Base-by-base conservation (phyloP, 2,113 vertebrate genomes). In the Brachirus orientalis region DNA sequence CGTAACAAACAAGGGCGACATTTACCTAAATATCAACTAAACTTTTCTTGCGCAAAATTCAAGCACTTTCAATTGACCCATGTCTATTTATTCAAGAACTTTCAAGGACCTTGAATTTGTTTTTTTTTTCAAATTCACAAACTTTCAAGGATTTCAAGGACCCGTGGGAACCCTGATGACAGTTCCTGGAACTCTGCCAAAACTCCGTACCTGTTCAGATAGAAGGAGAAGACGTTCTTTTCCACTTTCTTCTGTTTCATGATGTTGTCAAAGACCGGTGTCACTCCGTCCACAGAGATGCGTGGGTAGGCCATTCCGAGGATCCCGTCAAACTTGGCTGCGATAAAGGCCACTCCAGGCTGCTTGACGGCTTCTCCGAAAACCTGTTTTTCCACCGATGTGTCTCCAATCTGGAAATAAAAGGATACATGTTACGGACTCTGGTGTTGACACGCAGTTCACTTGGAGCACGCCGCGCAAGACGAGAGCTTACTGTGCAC, bases 301-400 rank as follows among this genome's bases (percentile, higher is more conserved):
- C 7, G 75, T 0, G 95, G 95, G 71, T 91, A 99, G 0, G 88
- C 98, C 98, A 99, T 92, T 84, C 98, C 98, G 12, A 99, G 89
- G 86, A 99, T 99, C 33, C 98, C 97, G 0, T 99, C 97, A 0
- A 99, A 99, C 88, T 95, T 98, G 54, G 98, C 98, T 0, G 94
- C 95, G 0, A 99, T 92, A 72, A 99, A 99, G 0, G 93, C 90
- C 10, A 96, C 50, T 0, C 98, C 98, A 0, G 98, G 98, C 89
- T 99, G 95, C 79, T 96, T 97, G 69, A 83, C 91, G 2, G 98
- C 98, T 62, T 99, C 98, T 0, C 96, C 98, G 0, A 99, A 99
- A 1, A 75, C 54, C 91, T 99, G 98, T 1, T 87, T 58, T 43
- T 85, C 35, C 37, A 99, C 88, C 0, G 68, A 19, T 8, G 98